A percentile compares a stretch with the other conserved stretches of the same genome.
These are phyloP conservation scores for Parnassius orleans DNA, from an alignment of 2,888 invertebrate species.

Conservation along the genomic window DNA sequence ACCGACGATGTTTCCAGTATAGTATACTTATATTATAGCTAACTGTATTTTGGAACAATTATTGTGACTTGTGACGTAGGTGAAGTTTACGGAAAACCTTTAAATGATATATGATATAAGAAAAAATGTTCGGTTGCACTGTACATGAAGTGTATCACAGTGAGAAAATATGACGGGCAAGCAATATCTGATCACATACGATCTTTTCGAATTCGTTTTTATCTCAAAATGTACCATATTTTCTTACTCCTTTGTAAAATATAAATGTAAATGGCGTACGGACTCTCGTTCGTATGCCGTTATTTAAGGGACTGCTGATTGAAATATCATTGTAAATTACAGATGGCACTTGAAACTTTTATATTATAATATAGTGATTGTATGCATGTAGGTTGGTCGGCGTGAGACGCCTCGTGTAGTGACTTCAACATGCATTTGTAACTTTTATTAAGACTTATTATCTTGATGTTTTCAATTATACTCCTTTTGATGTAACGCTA, in stretches of 20 bases:
- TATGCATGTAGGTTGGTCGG: not conserved
- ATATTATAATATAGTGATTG: not conserved
- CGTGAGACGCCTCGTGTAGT: constrained; percentile 2
- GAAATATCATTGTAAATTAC: constrained; percentile 5
- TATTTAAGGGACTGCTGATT: not conserved
- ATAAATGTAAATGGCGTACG: constrained; percentile 7
- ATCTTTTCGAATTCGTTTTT: constrained; percentile 11
- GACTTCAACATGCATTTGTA: constrained; percentile 18
- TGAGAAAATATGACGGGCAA: constrained; percentile 2
- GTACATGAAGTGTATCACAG: not conserved
- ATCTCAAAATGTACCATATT: constrained; percentile 16
- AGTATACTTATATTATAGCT: not conserved
- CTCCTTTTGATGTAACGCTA: constrained; percentile 26
- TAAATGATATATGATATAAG: too few relatives aligned
- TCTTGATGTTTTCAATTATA: constrained; percentile 33
- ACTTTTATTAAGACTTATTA: constrained; percentile 26
- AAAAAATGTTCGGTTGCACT: too few relatives aligned
- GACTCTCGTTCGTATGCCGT: not conserved
- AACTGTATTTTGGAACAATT: not conserved
- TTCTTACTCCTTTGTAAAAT: constrained; percentile 21
- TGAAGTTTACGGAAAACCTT: not conserved
- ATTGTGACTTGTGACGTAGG: not conserved
- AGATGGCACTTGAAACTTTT: constrained; percentile 1
- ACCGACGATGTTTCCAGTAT: constrained; percentile 4
- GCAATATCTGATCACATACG: not conserved